These are phyloP conservation scores for Limonius californicus DNA, from an alignment of 1,140 invertebrate genomes.

Conservation along the genomic window DNA sequence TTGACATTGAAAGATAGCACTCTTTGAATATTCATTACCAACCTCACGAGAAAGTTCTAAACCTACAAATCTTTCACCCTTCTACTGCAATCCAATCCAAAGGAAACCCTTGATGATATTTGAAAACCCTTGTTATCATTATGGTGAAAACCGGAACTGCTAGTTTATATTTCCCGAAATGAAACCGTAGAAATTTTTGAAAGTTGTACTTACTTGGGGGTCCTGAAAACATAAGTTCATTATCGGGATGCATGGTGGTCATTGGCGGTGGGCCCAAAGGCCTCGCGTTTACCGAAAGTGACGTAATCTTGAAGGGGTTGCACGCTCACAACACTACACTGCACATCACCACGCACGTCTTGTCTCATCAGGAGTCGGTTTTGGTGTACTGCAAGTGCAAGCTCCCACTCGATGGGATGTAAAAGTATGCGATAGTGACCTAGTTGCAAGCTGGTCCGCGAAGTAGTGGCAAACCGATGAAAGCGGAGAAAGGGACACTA, in stretches of 20 bases:
- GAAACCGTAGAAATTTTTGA: too few relatives aligned
- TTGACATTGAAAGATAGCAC: too few relatives aligned
- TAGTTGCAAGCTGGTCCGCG: conserved; percentile 37
- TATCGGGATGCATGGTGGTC: conserved; percentile 40
- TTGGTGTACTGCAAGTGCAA: conserved; percentile 32
- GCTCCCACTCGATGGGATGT: conserved; percentile 34
- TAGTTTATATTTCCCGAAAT: too few relatives aligned
- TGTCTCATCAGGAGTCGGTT: conserved; percentile 22
- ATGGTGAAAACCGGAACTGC: too few relatives aligned
- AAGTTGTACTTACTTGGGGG: conserved; percentile 36
- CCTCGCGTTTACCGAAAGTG: conserved; percentile 32
- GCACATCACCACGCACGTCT: conserved; percentile 22
- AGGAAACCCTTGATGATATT: too few relatives aligned
- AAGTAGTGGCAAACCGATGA: conserved; percentile 45
- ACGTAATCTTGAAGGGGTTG: conserved; percentile 36
- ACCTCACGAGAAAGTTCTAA: too few relatives aligned
- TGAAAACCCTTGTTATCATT: too few relatives aligned
- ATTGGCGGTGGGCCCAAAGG: conserved; percentile 35
- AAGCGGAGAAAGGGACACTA: conserved; percentile 47
- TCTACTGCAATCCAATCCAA: too few relatives aligned
- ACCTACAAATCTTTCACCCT: too few relatives aligned
- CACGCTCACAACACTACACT: conserved; percentile 23
- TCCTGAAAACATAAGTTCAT: conserved; percentile 44
- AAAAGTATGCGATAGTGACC: conserved; percentile 48
- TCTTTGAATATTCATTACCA: too few relatives aligned